These are phyloP conservation scores for Centropus bengalensis DNA, from an alignment of 2,113 vertebrate genomes.

Conservation along the genomic window DNA sequence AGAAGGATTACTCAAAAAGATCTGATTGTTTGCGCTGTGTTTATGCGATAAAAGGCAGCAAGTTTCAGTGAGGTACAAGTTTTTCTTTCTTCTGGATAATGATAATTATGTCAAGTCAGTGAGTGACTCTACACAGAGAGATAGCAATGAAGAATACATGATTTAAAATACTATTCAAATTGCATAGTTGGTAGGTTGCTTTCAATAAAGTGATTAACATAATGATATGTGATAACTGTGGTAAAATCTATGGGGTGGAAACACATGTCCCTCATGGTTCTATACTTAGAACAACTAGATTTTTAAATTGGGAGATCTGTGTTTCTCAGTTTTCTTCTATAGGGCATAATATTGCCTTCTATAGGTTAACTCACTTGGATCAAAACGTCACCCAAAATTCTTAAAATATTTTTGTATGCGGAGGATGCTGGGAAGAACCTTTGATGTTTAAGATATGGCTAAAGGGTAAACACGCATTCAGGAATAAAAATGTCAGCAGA, in stretches of 20 bases:
- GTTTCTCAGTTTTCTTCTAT: neutral
- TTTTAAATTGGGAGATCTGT: neutral
- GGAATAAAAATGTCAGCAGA: neutral
- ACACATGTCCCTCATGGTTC: rapidly evolving
- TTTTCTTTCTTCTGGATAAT: neutral
- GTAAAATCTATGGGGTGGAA: neutral
- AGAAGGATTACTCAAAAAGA: neutral
- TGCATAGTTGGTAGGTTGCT: neutral
- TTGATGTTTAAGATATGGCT: neutral
- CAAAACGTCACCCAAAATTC: neutral
- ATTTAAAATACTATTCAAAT: neutral
- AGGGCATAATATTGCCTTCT: neutral
- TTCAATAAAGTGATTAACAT: neutral
- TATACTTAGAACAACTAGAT: neutral
- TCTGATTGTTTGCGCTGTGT: neutral
- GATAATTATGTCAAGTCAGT: neutral
- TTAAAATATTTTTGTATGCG: neutral
- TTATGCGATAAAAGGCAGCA: neutral
- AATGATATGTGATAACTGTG: neutral
- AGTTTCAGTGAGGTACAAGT: neutral
- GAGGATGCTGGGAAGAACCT: neutral
- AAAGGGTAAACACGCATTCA: neutral
- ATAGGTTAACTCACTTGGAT: neutral
- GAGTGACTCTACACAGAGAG: neutral
- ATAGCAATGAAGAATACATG: neutral